Base-by-base conservation (phyloP, 2,113 vertebrate genomes). In the Sinocyclocheilus maitianheensis region DNA sequence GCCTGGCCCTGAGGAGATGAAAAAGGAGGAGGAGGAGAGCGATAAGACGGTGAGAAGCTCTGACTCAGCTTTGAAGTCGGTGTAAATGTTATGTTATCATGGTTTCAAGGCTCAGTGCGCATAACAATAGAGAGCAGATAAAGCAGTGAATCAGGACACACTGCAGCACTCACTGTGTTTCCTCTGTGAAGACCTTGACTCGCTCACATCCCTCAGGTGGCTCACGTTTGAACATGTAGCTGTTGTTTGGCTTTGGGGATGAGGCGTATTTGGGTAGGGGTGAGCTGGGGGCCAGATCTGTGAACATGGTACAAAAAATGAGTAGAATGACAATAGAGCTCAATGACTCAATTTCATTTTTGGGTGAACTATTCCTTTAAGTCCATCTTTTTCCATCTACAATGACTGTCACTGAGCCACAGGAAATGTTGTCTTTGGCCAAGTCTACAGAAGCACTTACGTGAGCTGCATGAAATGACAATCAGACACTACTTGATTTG, bases 1-100 rank as follows among this genome's bases (percentile, higher is more conserved):
- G 96, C 89, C 95, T 96, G 93, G 96, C 94, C 93, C 96, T 96
- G 81, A 80, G 46, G 22, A 69, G 16, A 74, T 78, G 34, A 62
- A 62, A 69, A 63, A 7, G 60, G 30, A 53, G 53, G 53, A 55
- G 53, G 16, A 55, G 53, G 53, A 58, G 26, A 78, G 77, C 13
- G 24, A 77, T 43, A 55, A 65, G 26, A 65, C 24, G 46, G 80
- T 34, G 37, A 80, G 69, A 86, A 79, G 48, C 43, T 83, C 67
- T 2, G 22, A 84, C 30, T 80, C 75, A 80, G 81, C 72, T 48
- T 24, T 67, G 76, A 63, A 30, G 63, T 14, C 30, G 11, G 10
- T 65, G 63, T 85, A 72, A 85, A 67, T 30, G 34, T 20, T 77
- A 81, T 14, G 48, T 24, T 37, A 51, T 69, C 60, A 78, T 83